Evolutionary conservation across 2,888 invertebrate species (phyloP).

Genomic region (Imbricaverruca yamaguchii): DNA sequence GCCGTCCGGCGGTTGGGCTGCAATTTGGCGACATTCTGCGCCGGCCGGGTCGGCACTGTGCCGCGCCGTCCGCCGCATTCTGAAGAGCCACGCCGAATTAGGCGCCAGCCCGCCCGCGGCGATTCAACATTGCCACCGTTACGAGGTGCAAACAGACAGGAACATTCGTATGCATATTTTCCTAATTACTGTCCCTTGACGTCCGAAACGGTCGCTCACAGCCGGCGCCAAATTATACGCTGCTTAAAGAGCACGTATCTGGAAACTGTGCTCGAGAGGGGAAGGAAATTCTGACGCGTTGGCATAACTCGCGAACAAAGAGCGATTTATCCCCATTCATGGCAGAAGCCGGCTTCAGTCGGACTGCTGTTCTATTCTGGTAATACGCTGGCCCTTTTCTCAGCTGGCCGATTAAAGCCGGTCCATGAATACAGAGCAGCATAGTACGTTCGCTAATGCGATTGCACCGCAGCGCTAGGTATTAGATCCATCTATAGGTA

Average conservation of each 20-base stretch:
- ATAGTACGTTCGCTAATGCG: too few relatives aligned
- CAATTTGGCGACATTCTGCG: constrained; percentile 19
- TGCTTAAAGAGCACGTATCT: neutral
- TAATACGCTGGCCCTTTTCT: too few relatives aligned
- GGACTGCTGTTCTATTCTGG: too few relatives aligned
- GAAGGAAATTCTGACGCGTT: too few relatives aligned
- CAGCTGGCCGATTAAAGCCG: too few relatives aligned
- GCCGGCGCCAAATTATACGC: neutral
- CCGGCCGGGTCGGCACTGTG: neutral
- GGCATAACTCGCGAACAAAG: too few relatives aligned
- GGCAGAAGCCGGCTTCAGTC: too few relatives aligned
- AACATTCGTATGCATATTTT: constrained; percentile 20
- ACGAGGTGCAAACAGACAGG: constrained; percentile 19
- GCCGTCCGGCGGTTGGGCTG: neutral
- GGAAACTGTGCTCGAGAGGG: neutral
- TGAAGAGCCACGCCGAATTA: neutral
- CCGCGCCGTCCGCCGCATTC: constrained; percentile 3
- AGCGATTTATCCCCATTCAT: too few relatives aligned
- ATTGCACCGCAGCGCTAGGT: too few relatives aligned
- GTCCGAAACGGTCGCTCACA: neutral
- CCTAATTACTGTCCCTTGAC: constrained; percentile 18
- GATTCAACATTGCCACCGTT: neutral
- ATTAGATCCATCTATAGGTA: too few relatives aligned
- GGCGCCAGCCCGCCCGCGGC: neutral
- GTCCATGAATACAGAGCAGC: too few relatives aligned